Conservation (phyloP, 2,888 invertebrate species). For the Drosophila helvetica region DNA sequence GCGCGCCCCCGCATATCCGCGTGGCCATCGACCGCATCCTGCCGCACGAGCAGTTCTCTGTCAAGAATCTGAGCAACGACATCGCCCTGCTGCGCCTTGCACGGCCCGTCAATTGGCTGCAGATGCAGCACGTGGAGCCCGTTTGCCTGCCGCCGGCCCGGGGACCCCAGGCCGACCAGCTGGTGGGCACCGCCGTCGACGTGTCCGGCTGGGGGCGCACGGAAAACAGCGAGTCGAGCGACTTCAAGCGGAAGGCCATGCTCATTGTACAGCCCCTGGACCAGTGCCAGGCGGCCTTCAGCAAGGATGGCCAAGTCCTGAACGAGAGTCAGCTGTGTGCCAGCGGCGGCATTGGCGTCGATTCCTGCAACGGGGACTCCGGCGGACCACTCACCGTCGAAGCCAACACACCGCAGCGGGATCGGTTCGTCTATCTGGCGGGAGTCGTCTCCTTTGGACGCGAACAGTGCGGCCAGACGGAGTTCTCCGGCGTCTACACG, state of each 20-base stretch:
- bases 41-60: constrained; percentile 86
- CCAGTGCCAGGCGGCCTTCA: constrained; percentile 32
- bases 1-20: constrained; percentile 86
- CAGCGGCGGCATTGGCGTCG: constrained; percentile 51
- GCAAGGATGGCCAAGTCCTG: neutral
- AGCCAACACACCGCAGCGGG: constrained; percentile 17
- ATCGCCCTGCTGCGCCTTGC: constrained; percentile 88
- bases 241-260: constrained; percentile 55
- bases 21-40: constrained; percentile 86
- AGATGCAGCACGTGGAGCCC: constrained; percentile 83
- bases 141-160: constrained; percentile 85
- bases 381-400: constrained; percentile 86
- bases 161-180: constrained; percentile 50
- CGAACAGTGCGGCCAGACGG: constrained; percentile 37
- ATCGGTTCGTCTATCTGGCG: constrained; percentile 54
- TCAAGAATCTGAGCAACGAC: constrained; percentile 84
- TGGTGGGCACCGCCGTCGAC: constrained; percentile 81
- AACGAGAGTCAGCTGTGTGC: constrained; percentile 57
- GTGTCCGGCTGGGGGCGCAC: constrained; percentile 88
- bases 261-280: constrained; percentile 40
- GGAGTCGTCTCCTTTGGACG: constrained; percentile 61
- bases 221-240: constrained; percentile 72
- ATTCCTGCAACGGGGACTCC: constrained; percentile 86
- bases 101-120: constrained; percentile 84
- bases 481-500: constrained; percentile 60